Conservation (phyloP, 1,140 invertebrate species). For the Drosophila bifasciata region DNA sequence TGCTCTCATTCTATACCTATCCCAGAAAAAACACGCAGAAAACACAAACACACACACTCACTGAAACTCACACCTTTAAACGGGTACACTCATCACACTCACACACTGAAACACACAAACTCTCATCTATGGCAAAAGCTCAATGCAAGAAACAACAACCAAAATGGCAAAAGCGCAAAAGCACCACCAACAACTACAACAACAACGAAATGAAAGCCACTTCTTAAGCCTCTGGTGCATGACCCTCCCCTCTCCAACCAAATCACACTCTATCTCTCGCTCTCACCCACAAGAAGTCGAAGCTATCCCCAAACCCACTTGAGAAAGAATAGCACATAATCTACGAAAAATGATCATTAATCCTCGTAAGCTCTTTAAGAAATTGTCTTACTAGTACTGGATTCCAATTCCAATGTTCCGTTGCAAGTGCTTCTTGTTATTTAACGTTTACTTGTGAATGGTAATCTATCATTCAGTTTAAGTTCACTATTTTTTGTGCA, state of each 20-base stretch:
- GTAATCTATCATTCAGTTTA: too few relatives aligned
- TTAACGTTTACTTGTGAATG: too few relatives aligned
- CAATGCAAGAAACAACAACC: slow-evolving; percentile 42
- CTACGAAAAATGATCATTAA: too few relatives aligned
- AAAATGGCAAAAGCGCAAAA: slow-evolving; percentile 40
- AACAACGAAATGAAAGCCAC: slow-evolving; percentile 35
- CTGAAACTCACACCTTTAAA: slow-evolving; percentile 28
- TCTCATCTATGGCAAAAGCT: slow-evolving; percentile 48
- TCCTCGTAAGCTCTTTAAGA: too few relatives aligned
- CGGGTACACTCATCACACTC: slow-evolving; percentile 52
- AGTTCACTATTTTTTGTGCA: too few relatives aligned
- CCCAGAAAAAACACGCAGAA: slow-evolving; percentile 25
- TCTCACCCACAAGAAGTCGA: too few relatives aligned
- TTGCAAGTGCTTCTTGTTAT: too few relatives aligned
- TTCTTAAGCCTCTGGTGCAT: slow-evolving; percentile 46
- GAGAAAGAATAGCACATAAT: too few relatives aligned
- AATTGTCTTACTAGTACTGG: too few relatives aligned
- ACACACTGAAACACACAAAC: slow-evolving; percentile 31
- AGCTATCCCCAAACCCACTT: too few relatives aligned
- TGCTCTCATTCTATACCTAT: slow-evolving; percentile 38
- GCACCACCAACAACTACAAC: slow-evolving; percentile 31
- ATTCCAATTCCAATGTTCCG: too few relatives aligned
- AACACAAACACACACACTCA: slow-evolving; percentile 40
- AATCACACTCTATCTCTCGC: not conserved
- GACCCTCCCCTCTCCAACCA: slow-evolving; percentile 23